These are phyloP conservation scores for Rallus crepitans DNA, from an alignment of 2,797 vertebrate species.

Conservation along the genomic window DNA sequence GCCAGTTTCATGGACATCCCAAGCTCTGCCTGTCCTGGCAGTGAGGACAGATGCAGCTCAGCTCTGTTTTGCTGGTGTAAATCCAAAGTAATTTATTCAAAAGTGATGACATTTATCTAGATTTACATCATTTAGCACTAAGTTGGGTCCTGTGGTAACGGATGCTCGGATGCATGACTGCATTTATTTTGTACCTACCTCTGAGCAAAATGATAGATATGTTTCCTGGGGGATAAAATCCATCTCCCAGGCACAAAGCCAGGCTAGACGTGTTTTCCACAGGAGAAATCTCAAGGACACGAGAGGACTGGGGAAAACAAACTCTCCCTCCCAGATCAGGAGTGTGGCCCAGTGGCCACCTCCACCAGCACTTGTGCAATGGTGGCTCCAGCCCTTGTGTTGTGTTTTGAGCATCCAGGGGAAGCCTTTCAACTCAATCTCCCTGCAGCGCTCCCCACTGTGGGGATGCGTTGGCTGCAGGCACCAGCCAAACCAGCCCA, in stretches of 20 bases:
- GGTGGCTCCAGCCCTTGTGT: background rate
- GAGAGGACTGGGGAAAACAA: background rate
- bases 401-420: background rate
- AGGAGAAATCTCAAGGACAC: slow-evolving; percentile 40
- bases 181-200: slow-evolving; percentile 55
- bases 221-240: slow-evolving; percentile 66
- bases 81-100: slow-evolving; percentile 48
- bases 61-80: background rate
- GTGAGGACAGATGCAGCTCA: background rate
- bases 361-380: background rate
- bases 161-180: slow-evolving; percentile 33
- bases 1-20: background rate
- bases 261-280: background rate
- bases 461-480: background rate
- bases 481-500: background rate
- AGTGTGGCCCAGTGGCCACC: rapidly evolving
- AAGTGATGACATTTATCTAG: slow-evolving; percentile 51
- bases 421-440: rapidly evolving
- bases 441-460: background rate
- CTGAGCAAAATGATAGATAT: slow-evolving; percentile 66
- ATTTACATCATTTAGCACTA: slow-evolving; percentile 55
- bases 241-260: slow-evolving; percentile 48
- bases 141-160: slow-evolving; percentile 6
- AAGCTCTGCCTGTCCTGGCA: background rate
- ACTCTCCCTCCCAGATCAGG: background rate